A percentile compares a stretch with the other conserved stretches of the same genome.
phyloP scores from a whole-genome alignment of 2,888 invertebrate genomes.

The Drosophila anomalipes region DNA sequence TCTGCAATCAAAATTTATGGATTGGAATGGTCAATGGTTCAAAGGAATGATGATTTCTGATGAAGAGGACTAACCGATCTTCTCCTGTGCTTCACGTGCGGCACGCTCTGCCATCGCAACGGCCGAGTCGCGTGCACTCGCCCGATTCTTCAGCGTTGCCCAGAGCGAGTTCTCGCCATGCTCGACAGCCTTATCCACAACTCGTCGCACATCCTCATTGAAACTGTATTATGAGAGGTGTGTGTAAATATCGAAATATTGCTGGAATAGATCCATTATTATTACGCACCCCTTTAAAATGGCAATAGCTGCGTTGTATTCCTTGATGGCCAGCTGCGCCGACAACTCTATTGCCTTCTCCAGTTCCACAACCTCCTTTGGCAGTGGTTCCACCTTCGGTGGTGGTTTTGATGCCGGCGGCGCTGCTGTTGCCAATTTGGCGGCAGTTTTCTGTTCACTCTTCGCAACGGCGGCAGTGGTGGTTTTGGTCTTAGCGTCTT shows the following conservation, averaged over 20 bases:
- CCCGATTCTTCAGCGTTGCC: slow-evolving; percentile 87
- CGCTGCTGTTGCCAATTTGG: slow-evolving; percentile 19
- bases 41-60: neutral
- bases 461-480: slow-evolving; percentile 47
- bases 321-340: slow-evolving; percentile 88
- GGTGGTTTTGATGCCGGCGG: slow-evolving; percentile 13
- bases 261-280: neutral
- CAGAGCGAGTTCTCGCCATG: slow-evolving; percentile 87
- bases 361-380: slow-evolving; percentile 86
- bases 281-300: slow-evolving; percentile 85
- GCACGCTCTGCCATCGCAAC: slow-evolving; percentile 87
- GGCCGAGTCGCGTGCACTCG: slow-evolving; percentile 87
- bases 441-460: slow-evolving; percentile 50
- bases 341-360: slow-evolving; percentile 87
- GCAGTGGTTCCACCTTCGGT: slow-evolving; percentile 80
- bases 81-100: slow-evolving; percentile 87
- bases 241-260: neutral
- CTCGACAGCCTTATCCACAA: slow-evolving; percentile 88
- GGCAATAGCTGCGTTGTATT: slow-evolving; percentile 88
- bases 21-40: neutral
- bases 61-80: slow-evolving; percentile 86
- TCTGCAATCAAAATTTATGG: slow-evolving; percentile 55
- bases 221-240: slow-evolving; percentile 81
- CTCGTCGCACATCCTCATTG: slow-evolving; percentile 86
- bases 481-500: slow-evolving; percentile 28